Percentiles rank a stretch among this genome's conserved stretches.
These are phyloP conservation scores for Dryocosmus kuriphilus DNA, from an alignment of 2,888 invertebrate species.

Conservation along the genomic window DNA sequence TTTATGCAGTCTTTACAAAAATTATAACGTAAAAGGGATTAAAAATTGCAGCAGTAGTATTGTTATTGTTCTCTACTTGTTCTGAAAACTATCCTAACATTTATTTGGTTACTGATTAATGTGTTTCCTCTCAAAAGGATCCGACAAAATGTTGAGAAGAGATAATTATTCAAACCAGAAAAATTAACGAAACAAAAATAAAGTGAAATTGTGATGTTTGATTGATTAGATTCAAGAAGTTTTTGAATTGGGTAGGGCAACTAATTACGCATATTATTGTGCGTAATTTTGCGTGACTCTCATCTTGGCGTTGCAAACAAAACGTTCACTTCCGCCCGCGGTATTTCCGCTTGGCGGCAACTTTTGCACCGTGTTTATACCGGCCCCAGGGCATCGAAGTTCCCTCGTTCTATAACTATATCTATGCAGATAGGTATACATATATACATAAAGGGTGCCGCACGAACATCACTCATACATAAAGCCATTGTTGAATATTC, in stretches of 20 bases:
- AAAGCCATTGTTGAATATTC: neutral
- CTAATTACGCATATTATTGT: constrained; percentile 42
- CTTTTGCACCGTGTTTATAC: constrained; percentile 42
- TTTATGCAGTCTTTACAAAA: neutral
- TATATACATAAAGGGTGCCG: neutral
- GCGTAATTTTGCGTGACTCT: constrained; percentile 54
- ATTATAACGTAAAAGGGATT: neutral
- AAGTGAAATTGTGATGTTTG: neutral
- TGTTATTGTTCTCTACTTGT: no score
- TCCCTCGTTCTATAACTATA: neutral
- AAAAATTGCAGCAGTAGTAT: neutral
- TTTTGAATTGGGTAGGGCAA: neutral
- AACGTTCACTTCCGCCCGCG: constrained; percentile 48
- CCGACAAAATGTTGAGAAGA: no score
- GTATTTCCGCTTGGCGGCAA: constrained; percentile 46
- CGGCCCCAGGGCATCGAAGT: neutral
- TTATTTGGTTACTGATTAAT: no score
- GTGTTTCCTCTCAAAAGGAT: no score
- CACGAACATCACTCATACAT: neutral
- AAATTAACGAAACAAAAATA: no score
- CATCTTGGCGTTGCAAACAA: constrained; percentile 48
- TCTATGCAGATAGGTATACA: neutral
- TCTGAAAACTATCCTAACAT: no score
- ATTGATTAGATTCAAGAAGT: neutral
- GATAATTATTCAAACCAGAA: no score